Conservation (phyloP, 2,797 vertebrate species). For the Leptodactylus fallax region DNA sequence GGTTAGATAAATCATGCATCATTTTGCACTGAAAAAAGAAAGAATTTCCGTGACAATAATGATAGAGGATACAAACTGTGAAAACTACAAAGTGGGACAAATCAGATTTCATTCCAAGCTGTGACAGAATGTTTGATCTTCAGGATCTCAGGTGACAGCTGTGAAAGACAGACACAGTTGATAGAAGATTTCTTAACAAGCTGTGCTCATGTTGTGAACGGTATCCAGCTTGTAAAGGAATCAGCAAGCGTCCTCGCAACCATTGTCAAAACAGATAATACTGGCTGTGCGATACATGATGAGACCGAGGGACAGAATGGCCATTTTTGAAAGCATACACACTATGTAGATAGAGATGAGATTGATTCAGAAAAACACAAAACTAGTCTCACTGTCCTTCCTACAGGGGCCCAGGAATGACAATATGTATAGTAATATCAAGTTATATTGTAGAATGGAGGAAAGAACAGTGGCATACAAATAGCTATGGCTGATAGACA, state of each 20-base stretch:
- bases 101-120: conserved; percentile 40
- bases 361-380: neutral
- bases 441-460: neutral
- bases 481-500: neutral
- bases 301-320: neutral
- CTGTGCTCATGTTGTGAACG: neutral
- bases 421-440: neutral
- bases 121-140: conserved; percentile 27
- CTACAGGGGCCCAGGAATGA: neutral
- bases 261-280: conserved; percentile 13
- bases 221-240: neutral
- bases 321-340: neutral
- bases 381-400: neutral
- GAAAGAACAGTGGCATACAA: neutral
- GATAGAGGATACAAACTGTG: neutral
- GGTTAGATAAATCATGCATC: neutral
- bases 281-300: neutral
- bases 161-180: conserved; percentile 21
- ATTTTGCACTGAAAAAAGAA: neutral
- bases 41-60: neutral
- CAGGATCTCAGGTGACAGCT: conserved; percentile 31
- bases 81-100: conserved; percentile 25
- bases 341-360: neutral
- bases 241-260: neutral
- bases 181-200: conserved; percentile 29